Conservation (phyloP, 2,888 invertebrate species). For the Ceriagrion tenellum region DNA sequence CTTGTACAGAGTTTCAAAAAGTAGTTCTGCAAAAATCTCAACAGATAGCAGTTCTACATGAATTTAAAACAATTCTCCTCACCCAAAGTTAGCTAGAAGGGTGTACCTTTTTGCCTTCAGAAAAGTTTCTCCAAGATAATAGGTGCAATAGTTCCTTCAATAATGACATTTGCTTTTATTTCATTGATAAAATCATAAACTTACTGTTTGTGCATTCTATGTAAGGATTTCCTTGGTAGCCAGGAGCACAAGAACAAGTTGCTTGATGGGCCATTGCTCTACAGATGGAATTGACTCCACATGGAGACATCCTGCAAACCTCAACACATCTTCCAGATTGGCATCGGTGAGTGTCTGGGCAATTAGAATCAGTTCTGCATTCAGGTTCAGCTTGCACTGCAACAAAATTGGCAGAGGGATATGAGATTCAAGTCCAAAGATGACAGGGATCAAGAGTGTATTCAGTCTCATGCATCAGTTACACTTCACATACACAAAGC, state of each 20-base stretch:
- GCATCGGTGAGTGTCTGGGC: constrained; percentile 87
- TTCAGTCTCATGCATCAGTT: too few species aligned
- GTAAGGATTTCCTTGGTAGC: constrained; percentile 89
- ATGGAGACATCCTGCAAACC: constrained; percentile 88
- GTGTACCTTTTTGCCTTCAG: background rate
- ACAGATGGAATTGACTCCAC: constrained; percentile 92
- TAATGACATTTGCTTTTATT: background rate
- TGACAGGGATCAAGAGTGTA: too few species aligned
- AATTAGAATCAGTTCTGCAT: constrained; percentile 88
- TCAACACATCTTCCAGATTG: constrained; percentile 87
- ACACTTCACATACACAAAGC: too few species aligned
- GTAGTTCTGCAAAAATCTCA: too few species aligned
- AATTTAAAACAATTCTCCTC: too few species aligned
- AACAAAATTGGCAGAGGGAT: background rate
- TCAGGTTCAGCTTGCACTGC: constrained; percentile 80
- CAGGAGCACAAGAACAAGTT: constrained; percentile 88
- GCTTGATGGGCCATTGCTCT: constrained; percentile 87
- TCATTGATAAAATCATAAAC: constrained; percentile 68
- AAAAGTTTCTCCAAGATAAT: background rate
- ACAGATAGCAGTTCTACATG: too few species aligned
- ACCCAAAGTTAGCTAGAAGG: background rate
- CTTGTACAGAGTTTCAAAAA: too few species aligned
- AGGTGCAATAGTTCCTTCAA: background rate
- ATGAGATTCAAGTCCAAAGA: too few species aligned
- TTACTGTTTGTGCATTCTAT: constrained; percentile 86